Percentiles rank a stretch among this genome's conserved stretches.
Evolutionary conservation across 2,113 vertebrate species (phyloP).

Genomic region (Callorhinus ursinus): DNA sequence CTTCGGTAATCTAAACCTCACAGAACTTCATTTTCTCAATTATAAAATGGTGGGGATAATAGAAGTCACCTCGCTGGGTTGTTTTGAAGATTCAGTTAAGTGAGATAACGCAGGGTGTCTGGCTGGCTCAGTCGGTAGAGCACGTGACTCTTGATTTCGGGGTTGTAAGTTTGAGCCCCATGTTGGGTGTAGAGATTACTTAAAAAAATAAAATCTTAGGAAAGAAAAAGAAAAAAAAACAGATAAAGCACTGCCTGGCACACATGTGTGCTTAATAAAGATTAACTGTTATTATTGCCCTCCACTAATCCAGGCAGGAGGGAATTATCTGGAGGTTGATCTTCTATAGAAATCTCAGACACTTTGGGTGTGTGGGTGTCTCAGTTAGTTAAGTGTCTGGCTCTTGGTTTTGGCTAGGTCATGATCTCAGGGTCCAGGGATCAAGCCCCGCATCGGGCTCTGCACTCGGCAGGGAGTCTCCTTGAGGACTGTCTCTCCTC

Average conservation of each 20-base stretch:
- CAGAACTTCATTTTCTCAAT: slow-evolving; percentile 24
- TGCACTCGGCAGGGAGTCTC: background rate
- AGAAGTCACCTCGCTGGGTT: background rate
- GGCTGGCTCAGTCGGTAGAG: background rate
- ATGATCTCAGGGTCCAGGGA: background rate
- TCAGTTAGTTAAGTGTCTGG: background rate
- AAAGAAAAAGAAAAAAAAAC: background rate
- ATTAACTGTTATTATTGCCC: background rate
- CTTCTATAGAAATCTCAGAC: background rate
- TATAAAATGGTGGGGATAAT: background rate
- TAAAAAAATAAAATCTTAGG: background rate
- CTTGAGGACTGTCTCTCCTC: background rate
- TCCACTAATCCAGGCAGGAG: background rate
- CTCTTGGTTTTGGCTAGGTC: background rate
- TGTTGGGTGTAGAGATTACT: background rate
- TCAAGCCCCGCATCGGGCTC: background rate
- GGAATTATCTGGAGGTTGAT: background rate
- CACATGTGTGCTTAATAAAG: background rate
- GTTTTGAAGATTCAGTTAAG: background rate
- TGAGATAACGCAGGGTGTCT: background rate
- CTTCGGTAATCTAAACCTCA: background rate
- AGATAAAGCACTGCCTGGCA: background rate
- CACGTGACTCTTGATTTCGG: background rate
- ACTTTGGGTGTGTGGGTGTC: background rate
- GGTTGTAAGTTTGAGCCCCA: background rate